These are phyloP conservation scores for Aphaenogaster ashmeadi DNA, from an alignment of 1,140 invertebrate species.

Conservation along the genomic window DNA sequence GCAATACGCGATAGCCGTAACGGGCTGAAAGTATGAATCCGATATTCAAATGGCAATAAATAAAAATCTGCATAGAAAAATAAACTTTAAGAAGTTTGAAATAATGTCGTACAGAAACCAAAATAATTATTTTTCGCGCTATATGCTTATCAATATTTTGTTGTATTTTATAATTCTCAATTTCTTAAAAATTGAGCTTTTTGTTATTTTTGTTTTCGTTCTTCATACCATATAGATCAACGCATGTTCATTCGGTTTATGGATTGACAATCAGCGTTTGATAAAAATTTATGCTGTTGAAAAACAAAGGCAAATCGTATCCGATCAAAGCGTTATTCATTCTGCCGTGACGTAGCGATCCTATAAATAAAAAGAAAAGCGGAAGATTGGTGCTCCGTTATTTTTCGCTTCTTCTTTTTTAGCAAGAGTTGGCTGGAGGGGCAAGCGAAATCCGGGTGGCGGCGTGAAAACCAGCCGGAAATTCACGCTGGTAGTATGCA, in stretches of 20 bases:
- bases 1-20: background rate
- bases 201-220: background rate
- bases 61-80: background rate
- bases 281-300: conserved; percentile 39
- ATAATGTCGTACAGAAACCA: background rate
- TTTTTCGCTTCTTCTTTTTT: conserved; percentile 50
- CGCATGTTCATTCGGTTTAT: conserved; percentile 9
- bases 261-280: conserved; percentile 21
- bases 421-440: background rate
- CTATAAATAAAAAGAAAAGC: conserved; percentile 55
- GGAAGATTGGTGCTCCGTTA: conserved; percentile 45
- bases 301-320: conserved; percentile 43
- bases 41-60: background rate
- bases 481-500: conserved; percentile 51
- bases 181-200: background rate
- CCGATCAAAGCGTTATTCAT: conserved; percentile 30
- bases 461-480: conserved; percentile 62
- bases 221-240: background rate
- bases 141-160: background rate
- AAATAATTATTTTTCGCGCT: background rate
- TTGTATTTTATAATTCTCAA: background rate
- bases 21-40: background rate
- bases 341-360: conserved; percentile 28
- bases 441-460: conserved; percentile 49
- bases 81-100: background rate